A percentile compares a stretch with the other conserved stretches of the same genome.
phyloP scores from a whole-genome alignment of 2,797 vertebrate species.

The Hyperoplus lanceolatus region DNA sequence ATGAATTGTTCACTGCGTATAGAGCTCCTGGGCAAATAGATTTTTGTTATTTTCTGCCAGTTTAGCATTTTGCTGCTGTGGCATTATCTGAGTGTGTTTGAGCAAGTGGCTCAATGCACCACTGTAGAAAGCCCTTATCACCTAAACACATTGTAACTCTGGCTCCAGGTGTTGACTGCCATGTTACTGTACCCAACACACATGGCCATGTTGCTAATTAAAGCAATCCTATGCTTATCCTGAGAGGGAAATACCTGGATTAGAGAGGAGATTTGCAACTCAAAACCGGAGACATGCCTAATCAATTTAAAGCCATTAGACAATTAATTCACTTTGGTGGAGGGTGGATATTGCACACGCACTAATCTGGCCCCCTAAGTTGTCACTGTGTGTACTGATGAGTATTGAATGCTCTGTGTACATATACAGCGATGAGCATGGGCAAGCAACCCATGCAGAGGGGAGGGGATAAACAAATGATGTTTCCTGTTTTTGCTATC shows the following conservation, averaged over 20 bases:
- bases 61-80: conserved; percentile 58
- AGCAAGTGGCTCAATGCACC: conserved; percentile 60
- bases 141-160: conserved; percentile 63
- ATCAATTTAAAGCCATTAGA: conserved; percentile 85
- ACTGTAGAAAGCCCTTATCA: conserved; percentile 65
- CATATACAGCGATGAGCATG: conserved; percentile 60
- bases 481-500: conserved; percentile 34
- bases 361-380: conserved; percentile 73
- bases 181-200: conserved; percentile 71
- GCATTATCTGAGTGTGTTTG: conserved; percentile 62
- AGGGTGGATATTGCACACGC: conserved; percentile 74
- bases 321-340: conserved; percentile 83
- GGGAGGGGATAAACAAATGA: conserved; percentile 49
- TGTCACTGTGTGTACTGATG: conserved; percentile 77
- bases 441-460: conserved; percentile 42
- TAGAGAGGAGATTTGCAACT: conserved; percentile 83
- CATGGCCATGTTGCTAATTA: conserved; percentile 80
- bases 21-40: conserved; percentile 37
- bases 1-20: conserved; percentile 38
- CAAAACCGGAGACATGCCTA: conserved; percentile 79
- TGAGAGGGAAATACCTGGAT: conserved; percentile 82
- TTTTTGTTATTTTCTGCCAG: conserved; percentile 68
- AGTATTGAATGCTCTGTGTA: conserved; percentile 75
- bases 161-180: conserved; percentile 74
- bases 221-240: conserved; percentile 82